Evolutionary conservation across 64 coral and sea anemone genomes (phyloP), one percentile per base, ranked within the genome.

Genomic region (Pocillopora damicornis): DNA sequence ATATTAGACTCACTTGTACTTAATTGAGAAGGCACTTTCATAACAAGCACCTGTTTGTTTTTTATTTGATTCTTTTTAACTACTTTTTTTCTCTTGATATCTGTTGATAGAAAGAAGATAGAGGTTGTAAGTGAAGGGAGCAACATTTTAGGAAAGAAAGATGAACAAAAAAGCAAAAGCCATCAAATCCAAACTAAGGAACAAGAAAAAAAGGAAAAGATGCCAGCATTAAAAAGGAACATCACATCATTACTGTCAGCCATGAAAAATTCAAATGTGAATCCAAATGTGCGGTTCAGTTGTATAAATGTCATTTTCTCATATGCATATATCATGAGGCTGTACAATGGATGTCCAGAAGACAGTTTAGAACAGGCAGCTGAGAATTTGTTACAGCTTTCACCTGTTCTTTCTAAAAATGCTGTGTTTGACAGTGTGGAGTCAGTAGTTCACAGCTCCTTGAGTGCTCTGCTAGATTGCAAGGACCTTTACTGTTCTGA

Each of bases 341-440:
- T 95, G 2, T 95, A 92, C 75, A 98, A 98, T 98, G 92, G 92
- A 34, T 92, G 80, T 35, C 93, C 90, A 20, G 80, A 92, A 42
- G 84, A 94, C 13, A 74, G 88, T n/a, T 74, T 74, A 75, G 75
- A 81, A 20, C 82, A 98, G 79, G 68, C 88, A 76, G 63, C 83
- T 37, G 90, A 95, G 75, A 93, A 63, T 51, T 79, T 98, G 15
- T 79, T 88, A 20, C 87, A 77, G 80, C 86, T 98, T 20, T 92
- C 96, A 37, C 69, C 93, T 61, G 83, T 91, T 16, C 66, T 98
- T 15, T 92, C 73, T 38, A 83, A 90, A 26, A 98, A 95, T 93
- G 86, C 89, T 8, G 88, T 60, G 81, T 98, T 92, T 91, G 82
- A 89, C 13, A 90, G 90, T 79, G 59, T 93, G n/a, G 90, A 98